Percentiles rank a stretch among this genome's conserved stretches.
phyloP scores from a whole-genome alignment of 2,888 invertebrate species.

The Lochmaea crataegi region DNA sequence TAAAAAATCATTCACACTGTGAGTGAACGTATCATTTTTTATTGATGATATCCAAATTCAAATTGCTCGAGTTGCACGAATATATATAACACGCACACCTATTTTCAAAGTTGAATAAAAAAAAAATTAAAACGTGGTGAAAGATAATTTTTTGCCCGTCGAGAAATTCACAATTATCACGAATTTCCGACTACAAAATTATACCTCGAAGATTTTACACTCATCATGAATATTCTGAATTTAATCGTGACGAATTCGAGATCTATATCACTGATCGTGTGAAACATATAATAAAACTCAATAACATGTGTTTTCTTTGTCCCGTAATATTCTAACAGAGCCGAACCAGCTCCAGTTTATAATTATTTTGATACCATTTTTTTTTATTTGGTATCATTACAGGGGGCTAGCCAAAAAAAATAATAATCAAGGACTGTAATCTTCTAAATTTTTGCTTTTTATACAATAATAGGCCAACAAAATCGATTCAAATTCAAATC shows the following conservation, averaged over 20 bases:
- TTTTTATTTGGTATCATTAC: neutral
- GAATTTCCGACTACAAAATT: constrained; percentile 35
- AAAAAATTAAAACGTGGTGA: constrained; percentile 9
- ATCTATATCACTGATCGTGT: constrained; percentile 42
- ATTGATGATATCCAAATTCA: neutral
- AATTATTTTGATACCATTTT: neutral
- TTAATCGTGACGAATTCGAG: constrained; percentile 40
- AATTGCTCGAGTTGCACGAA: neutral
- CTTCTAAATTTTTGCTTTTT: neutral
- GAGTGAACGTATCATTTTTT: neutral
- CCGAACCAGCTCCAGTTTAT: constrained; percentile 8
- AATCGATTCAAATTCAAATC: too few species aligned
- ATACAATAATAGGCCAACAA: neutral
- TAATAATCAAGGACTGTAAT: neutral
- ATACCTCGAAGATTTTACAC: constrained; percentile 33
- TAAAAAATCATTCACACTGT: too few species aligned
- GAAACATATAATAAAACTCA: constrained; percentile 41
- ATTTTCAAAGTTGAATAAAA: neutral
- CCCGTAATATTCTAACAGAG: constrained; percentile 21
- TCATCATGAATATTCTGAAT: constrained; percentile 37
- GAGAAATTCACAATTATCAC: constrained; percentile 30
- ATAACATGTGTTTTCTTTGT: constrained; percentile 41
- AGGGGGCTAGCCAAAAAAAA: neutral
- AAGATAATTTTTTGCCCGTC: constrained; percentile 14
- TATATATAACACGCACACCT: constrained; percentile 30